phyloP scores from a whole-genome alignment of 2,888 invertebrate species.

The Epirrhoe tristata region DNA sequence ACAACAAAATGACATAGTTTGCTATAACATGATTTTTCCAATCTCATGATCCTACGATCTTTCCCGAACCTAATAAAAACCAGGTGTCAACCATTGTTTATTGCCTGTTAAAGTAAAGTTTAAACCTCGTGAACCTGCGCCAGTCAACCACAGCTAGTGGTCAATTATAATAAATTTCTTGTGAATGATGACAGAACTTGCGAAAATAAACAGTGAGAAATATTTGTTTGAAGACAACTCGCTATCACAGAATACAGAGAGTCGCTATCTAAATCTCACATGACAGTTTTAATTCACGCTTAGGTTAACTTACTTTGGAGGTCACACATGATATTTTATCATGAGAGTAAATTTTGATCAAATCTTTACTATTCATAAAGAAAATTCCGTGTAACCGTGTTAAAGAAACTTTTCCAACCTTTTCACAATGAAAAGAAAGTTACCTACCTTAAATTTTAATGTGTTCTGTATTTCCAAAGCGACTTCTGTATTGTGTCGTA shows the following conservation, averaged over 20 bases:
- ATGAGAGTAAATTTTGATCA: too few relatives aligned
- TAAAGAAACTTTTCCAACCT: too few relatives aligned
- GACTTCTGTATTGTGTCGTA: background rate
- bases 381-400: too few relatives aligned
- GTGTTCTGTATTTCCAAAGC: background rate
- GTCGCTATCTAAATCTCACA: conserved; percentile 50
- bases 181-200: conserved; percentile 25
- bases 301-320: background rate
- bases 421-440: too few relatives aligned
- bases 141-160: conserved; percentile 19
- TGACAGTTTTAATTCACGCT: conserved; percentile 51
- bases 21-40: background rate
- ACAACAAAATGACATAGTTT: background rate
- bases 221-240: conserved; percentile 34
- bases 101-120: conserved; percentile 3
- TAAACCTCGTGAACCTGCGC: conserved; percentile 7
- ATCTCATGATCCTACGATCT: background rate
- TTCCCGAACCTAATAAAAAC: background rate
- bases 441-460: too few relatives aligned
- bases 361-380: too few relatives aligned
- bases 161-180: conserved; percentile 40
- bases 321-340: background rate
- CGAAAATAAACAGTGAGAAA: conserved; percentile 37
- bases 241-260: too few relatives aligned
- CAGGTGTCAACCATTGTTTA: background rate